A percentile compares a stretch with the other conserved stretches of the same genome.
Evolutionary conservation across 2,888 invertebrate species (phyloP).

Genomic region (Zaprionus obscuricornis): DNA sequence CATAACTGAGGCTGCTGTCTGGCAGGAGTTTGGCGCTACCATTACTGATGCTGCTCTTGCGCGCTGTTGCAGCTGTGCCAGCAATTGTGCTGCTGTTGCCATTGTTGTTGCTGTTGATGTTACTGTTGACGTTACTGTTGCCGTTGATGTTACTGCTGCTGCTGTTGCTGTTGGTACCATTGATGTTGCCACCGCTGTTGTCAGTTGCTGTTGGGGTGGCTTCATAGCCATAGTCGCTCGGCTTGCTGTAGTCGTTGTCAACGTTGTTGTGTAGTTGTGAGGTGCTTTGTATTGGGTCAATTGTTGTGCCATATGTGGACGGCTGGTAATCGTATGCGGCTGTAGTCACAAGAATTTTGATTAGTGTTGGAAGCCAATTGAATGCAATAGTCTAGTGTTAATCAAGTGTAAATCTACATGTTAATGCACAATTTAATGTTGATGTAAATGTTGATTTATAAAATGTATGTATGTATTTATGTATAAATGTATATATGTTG

Average conservation of each 20-base stretch:
- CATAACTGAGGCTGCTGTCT: slow-evolving; percentile 67
- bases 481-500: no score
- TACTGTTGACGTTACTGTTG: slow-evolving; percentile 36
- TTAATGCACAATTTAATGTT: no score
- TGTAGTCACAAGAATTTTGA: slow-evolving; percentile 69
- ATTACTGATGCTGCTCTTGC: slow-evolving; percentile 43
- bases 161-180: slow-evolving; percentile 25
- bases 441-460: not conserved
- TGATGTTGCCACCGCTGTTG: slow-evolving; percentile 33
- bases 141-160: slow-evolving; percentile 26
- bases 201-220: slow-evolving; percentile 49
- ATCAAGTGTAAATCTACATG: no score
- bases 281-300: slow-evolving; percentile 71
- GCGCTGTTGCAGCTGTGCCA: slow-evolving; percentile 51
- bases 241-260: slow-evolving; percentile 67
- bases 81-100: slow-evolving; percentile 42
- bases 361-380: slow-evolving; percentile 67
- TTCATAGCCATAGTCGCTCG: slow-evolving; percentile 63
- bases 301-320: slow-evolving; percentile 81
- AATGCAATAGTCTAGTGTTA: slow-evolving; percentile 15
- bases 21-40: slow-evolving; percentile 39
- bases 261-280: slow-evolving; percentile 66
- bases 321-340: slow-evolving; percentile 83
- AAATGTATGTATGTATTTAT: slow-evolving; percentile 3
- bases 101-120: slow-evolving; percentile 24